phyloP scores from a whole-genome alignment of 2,888 invertebrate genomes.

The Cyclophora punctaria region DNA sequence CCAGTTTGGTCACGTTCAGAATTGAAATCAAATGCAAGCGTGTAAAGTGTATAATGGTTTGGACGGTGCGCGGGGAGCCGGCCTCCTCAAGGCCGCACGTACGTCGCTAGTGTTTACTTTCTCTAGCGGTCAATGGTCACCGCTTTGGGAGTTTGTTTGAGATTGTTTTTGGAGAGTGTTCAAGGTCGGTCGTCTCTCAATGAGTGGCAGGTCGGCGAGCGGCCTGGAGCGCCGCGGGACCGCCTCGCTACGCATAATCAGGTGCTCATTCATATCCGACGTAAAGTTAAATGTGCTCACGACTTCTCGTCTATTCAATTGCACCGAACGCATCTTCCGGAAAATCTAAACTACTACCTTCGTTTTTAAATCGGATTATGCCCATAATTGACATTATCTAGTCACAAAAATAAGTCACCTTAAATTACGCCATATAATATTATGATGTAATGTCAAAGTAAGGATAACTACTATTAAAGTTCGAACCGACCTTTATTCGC shows the following conservation, averaged over 20 bases:
- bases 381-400: no score
- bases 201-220: no score
- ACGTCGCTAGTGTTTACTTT: constrained; percentile 60
- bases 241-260: no score
- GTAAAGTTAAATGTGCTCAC: no score
- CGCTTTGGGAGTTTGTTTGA: constrained; percentile 31
- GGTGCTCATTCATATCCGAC: no score
- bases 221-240: no score
- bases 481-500: constrained; percentile 9
- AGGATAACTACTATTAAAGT: constrained; percentile 10
- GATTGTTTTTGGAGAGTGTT: constrained; percentile 34
- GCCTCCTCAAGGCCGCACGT: constrained; percentile 63
- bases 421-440: background rate
- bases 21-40: constrained; percentile 29
- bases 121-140: constrained; percentile 66
- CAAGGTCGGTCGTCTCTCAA: constrained; percentile 37
- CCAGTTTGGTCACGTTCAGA: constrained; percentile 25
- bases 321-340: no score
- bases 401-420: background rate
- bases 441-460: background rate
- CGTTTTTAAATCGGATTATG: no score
- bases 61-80: constrained; percentile 23
- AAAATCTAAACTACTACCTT: no score
- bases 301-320: no score
- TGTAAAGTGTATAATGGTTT: constrained; percentile 27